A percentile compares a stretch with the other conserved stretches of the same genome.
These are phyloP conservation scores for Podarcis lilfordi DNA, from an alignment of 2,797 vertebrate genomes.

Conservation along the genomic window DNA sequence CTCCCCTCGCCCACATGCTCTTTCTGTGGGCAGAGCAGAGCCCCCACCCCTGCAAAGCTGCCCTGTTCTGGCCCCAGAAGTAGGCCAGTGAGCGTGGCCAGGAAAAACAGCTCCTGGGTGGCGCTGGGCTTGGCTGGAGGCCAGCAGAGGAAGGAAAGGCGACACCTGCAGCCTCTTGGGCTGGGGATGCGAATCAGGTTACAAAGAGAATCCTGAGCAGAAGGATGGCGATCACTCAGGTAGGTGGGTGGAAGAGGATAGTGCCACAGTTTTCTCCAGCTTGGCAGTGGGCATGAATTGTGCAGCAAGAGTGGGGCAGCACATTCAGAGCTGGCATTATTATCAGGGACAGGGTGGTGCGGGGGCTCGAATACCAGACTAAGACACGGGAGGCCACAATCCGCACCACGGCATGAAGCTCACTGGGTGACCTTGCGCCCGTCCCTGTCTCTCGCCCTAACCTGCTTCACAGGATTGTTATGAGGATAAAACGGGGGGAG, in stretches of 20 bases:
- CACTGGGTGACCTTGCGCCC: too few species aligned
- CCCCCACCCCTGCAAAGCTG: not conserved
- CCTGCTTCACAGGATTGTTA: too few species aligned
- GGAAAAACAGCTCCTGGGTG: not conserved
- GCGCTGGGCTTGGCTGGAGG: not conserved
- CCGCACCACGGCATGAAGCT: too few species aligned
- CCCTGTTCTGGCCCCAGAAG: not conserved
- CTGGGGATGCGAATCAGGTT: slow-evolving; percentile 23
- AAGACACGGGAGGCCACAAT: too few species aligned
- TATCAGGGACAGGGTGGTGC: too few species aligned
- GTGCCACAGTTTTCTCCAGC: not conserved
- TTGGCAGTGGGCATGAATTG: not conserved
- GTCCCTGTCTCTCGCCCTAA: too few species aligned
- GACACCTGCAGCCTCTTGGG: not conserved
- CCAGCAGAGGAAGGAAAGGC: slow-evolving; percentile 16
- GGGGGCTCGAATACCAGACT: too few species aligned
- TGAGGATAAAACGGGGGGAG: too few species aligned
- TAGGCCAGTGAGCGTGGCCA: not conserved
- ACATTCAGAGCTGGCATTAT: too few species aligned
- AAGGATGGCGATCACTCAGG: not conserved
- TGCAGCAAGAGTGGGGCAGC: not conserved
- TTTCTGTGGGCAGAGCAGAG: not conserved
- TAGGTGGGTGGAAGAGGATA: not conserved
- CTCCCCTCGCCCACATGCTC: not conserved
- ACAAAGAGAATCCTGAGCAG: not conserved